A percentile compares a stretch with the other conserved stretches of the same genome.
phyloP scores from a whole-genome alignment of 1,140 invertebrate genomes.

The Pemphigus obesinymphae region DNA sequence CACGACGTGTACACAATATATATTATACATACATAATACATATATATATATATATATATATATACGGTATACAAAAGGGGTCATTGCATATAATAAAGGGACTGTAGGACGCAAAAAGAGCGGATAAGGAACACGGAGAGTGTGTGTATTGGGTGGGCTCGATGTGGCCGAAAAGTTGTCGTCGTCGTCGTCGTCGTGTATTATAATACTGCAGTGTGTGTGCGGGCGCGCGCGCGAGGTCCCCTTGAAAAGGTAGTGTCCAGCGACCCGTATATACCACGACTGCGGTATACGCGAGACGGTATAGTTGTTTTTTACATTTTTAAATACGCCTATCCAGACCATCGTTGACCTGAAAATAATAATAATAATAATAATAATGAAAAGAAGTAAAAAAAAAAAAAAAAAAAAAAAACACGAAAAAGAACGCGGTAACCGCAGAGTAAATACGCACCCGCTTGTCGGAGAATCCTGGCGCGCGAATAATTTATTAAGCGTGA shows the following conservation, averaged over 20 bases:
- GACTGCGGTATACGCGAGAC: not conserved
- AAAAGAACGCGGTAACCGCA: not conserved
- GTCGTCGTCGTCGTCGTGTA: not conserved
- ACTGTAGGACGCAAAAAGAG: not conserved
- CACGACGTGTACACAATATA: not conserved
- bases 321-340: not conserved
- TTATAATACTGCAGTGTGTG: not conserved
- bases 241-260: not conserved
- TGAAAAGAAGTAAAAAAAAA: not conserved
- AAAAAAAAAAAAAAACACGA: not conserved
- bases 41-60: no score
- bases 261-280: not conserved
- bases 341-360: not conserved
- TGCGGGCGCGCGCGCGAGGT: not conserved
- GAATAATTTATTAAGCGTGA: conserved; percentile 44
- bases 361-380: conserved; percentile 9
- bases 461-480: not conserved
- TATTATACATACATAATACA: no score
- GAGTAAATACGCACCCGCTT: not conserved
- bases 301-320: not conserved
- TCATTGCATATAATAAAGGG: not conserved
- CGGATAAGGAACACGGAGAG: not conserved
- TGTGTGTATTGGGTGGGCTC: no score
- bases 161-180: not conserved
- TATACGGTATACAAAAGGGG: not conserved